These are phyloP conservation scores for Ophonus ardosiacus DNA, from an alignment of 2,888 invertebrate species.

Conservation along the genomic window DNA sequence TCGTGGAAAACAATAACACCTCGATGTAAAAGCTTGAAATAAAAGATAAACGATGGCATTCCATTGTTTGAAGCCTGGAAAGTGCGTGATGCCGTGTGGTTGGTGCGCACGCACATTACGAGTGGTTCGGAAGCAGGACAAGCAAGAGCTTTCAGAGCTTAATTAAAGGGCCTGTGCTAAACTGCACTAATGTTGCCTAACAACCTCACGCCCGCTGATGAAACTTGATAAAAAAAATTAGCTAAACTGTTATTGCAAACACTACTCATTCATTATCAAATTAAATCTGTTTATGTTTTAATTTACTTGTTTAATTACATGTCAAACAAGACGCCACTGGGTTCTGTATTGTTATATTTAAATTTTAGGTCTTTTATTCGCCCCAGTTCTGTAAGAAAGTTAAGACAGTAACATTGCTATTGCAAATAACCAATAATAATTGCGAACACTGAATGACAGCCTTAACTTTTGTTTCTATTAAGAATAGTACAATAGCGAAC, in stretches of 20 bases:
- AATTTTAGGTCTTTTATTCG: too few relatives aligned
- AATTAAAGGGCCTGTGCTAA: constrained; percentile 45
- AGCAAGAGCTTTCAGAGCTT: constrained; percentile 40
- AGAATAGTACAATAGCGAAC: too few relatives aligned
- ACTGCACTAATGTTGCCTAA: constrained; percentile 13
- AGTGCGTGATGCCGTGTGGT: constrained; percentile 17
- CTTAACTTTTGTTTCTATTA: too few relatives aligned
- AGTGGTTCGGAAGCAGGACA: constrained; percentile 15
- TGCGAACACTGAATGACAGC: too few relatives aligned
- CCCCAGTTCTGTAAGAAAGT: too few relatives aligned
- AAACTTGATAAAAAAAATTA: constrained; percentile 43
- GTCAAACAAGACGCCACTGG: neutral
- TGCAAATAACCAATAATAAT: too few relatives aligned
- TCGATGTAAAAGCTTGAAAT: too few relatives aligned
- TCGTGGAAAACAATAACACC: too few relatives aligned
- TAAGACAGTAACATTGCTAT: too few relatives aligned
- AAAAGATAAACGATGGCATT: constrained; percentile 39
- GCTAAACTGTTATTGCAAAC: constrained; percentile 42
- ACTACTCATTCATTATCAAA: constrained; percentile 24
- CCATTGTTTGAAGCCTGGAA: constrained; percentile 23
- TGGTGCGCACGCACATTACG: neutral
- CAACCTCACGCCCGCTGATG: constrained; percentile 2
- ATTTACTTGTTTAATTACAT: constrained; percentile 10
- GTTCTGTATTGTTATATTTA: too few relatives aligned
- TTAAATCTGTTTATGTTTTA: constrained; percentile 8